Conservation (phyloP, 1,140 invertebrate species). For the Trichonephila clavipes region DNA sequence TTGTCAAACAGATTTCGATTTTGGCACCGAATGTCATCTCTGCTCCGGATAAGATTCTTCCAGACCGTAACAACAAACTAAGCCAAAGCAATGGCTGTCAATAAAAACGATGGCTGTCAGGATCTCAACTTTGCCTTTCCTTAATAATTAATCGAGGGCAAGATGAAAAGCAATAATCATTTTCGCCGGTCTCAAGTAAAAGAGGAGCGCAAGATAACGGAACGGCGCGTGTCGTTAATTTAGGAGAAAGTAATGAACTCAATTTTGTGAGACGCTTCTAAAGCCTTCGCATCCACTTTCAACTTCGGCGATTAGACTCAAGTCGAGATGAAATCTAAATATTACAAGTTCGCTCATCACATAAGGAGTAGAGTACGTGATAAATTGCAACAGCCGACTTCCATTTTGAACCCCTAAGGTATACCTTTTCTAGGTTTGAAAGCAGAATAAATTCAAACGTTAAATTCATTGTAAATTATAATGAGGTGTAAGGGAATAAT, state of each 20-base stretch:
- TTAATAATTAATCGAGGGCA: constrained; percentile 26
- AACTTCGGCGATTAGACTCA: background rate
- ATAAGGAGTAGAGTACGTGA: constrained; percentile 23
- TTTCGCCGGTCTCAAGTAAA: background rate
- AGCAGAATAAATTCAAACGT: constrained; percentile 40
- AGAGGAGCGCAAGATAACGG: constrained; percentile 18
- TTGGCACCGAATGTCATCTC: background rate
- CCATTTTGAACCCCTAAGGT: constrained; percentile 26
- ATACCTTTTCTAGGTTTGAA: constrained; percentile 34
- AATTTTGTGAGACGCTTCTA: constrained; percentile 22
- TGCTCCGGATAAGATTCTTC: background rate
- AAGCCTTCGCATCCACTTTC: background rate
- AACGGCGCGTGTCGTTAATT: constrained; percentile 26
- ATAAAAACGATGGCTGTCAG: constrained; percentile 5
- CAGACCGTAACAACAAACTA: background rate
- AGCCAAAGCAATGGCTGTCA: background rate
- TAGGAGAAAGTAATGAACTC: constrained; percentile 34
- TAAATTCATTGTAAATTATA: constrained; percentile 52
- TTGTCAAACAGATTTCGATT: background rate
- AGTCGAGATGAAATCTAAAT: constrained; percentile 42
- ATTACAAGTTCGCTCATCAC: constrained; percentile 32
- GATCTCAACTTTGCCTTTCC: constrained; percentile 13
- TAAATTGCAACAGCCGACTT: constrained; percentile 29
- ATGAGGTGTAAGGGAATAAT: constrained; percentile 37
- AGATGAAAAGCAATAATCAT: constrained; percentile 33